Conservation (phyloP, 2,113 vertebrate species). For the Phalacrocorax pelagicus region DNA sequence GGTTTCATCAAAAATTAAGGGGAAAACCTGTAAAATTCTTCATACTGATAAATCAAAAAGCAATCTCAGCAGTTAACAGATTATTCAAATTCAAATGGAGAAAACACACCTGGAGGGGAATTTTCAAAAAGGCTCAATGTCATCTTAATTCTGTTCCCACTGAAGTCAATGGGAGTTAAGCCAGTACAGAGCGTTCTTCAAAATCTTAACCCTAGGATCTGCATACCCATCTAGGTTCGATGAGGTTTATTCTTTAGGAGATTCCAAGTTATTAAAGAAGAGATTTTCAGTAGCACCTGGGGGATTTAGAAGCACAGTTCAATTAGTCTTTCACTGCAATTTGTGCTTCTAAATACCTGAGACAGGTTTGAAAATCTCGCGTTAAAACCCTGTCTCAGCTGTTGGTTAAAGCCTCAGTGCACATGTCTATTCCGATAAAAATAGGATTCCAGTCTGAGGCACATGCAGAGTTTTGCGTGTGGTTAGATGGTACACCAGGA, state of each 20-base stretch:
- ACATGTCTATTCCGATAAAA: slow-evolving; percentile 63
- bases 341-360: slow-evolving; percentile 65
- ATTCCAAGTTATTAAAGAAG: slow-evolving; percentile 56
- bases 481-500: neutral
- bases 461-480: slow-evolving; percentile 21
- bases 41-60: slow-evolving; percentile 33
- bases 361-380: slow-evolving; percentile 63
- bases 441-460: slow-evolving; percentile 30
- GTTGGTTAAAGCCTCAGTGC: slow-evolving; percentile 58
- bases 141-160: slow-evolving; percentile 56
- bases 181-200: slow-evolving; percentile 7
- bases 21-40: neutral
- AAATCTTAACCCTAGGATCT: slow-evolving; percentile 53
- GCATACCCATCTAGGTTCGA: slow-evolving; percentile 49
- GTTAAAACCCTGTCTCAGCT: slow-evolving; percentile 54
- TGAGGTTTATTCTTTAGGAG: slow-evolving; percentile 56
- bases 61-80: slow-evolving; percentile 58
- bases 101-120: slow-evolving; percentile 55
- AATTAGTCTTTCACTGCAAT: slow-evolving; percentile 60
- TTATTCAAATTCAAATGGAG: slow-evolving; percentile 52
- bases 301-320: slow-evolving; percentile 62
- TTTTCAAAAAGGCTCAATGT: slow-evolving; percentile 60
- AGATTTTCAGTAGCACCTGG: slow-evolving; percentile 59
- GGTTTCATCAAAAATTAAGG: slow-evolving; percentile 12
- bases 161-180: slow-evolving; percentile 59